Conservation (phyloP, 1,140 invertebrate species). For the Agrilus planipennis region DNA sequence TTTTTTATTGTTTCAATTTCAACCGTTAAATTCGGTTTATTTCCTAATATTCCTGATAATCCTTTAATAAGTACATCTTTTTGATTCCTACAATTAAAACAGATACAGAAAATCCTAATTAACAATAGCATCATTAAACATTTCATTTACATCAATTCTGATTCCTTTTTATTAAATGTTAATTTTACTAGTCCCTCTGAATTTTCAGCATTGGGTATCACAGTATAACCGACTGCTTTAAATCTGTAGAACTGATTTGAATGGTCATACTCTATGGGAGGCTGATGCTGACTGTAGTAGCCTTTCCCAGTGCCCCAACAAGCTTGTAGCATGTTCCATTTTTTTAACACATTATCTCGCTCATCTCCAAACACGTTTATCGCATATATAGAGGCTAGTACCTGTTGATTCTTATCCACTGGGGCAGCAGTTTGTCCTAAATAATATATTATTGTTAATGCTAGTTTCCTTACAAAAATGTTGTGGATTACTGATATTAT, state of each 20-base stretch:
- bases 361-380: conserved; percentile 87
- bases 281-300: conserved; percentile 60
- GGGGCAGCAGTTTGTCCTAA: conserved; percentile 5
- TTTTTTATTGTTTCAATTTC: conserved; percentile 65
- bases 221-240: conserved; percentile 84
- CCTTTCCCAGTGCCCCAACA: conserved; percentile 75
- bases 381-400: conserved; percentile 30
- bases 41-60: conserved; percentile 58
- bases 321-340: conserved; percentile 89
- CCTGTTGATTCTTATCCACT: conserved; percentile 19
- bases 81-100: conserved; percentile 38
- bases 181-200: conserved; percentile 79
- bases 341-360: conserved; percentile 77
- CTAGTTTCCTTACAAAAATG: background rate
- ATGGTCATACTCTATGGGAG: conserved; percentile 70
- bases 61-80: conserved; percentile 61
- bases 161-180: conserved; percentile 66
- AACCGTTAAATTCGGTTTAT: conserved; percentile 69
- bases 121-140: background rate
- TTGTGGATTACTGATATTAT: too few relatives aligned
- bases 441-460: background rate
- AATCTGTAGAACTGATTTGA: conserved; percentile 87
- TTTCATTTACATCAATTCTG: conserved; percentile 51
- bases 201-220: conserved; percentile 68
- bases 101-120: background rate